Conservation (phyloP, 2,113 vertebrate genomes). For the Periophthalmodon schlosseri region DNA sequence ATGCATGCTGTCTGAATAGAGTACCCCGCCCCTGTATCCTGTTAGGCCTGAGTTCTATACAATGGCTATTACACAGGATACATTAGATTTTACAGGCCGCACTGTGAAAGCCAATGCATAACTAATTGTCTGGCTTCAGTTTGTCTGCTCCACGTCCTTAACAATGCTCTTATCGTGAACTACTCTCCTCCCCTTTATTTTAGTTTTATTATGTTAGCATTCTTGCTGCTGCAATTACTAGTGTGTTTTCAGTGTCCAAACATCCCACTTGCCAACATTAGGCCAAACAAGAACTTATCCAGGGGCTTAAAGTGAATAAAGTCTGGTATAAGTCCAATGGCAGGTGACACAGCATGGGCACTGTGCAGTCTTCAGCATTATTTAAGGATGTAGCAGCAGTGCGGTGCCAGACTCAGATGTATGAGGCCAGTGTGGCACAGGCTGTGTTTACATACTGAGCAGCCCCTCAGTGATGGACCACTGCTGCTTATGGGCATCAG, state of each 20-base stretch:
- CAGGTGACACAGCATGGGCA: constrained; percentile 10
- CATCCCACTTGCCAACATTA: background rate
- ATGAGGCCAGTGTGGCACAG: constrained; percentile 17
- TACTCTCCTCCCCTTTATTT: constrained; percentile 12
- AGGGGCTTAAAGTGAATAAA: background rate
- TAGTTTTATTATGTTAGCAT: constrained; percentile 32
- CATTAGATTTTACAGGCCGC: constrained; percentile 35
- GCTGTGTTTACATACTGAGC: constrained; percentile 42
- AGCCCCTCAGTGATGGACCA: constrained; percentile 28
- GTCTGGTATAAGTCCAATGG: constrained; percentile 6
- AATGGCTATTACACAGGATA: background rate
- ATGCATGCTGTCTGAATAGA: background rate
- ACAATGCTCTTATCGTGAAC: constrained; percentile 20
- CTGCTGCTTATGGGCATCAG: constrained; percentile 20
- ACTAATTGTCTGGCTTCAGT: constrained; percentile 54
- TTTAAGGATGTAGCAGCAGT: constrained; percentile 42
- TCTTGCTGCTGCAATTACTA: constrained; percentile 9
- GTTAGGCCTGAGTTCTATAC: background rate
- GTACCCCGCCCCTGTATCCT: background rate
- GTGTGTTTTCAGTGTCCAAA: constrained; percentile 1
- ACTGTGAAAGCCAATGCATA: constrained; percentile 25
- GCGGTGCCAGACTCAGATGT: constrained; percentile 25
- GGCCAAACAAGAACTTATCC: background rate
- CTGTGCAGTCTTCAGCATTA: constrained; percentile 21
- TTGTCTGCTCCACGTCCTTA: constrained; percentile 59